Percentiles rank a stretch among this genome's conserved stretches.
Evolutionary conservation across 2,888 invertebrate genomes (phyloP).

Genomic region (Eupithecia exiguata): DNA sequence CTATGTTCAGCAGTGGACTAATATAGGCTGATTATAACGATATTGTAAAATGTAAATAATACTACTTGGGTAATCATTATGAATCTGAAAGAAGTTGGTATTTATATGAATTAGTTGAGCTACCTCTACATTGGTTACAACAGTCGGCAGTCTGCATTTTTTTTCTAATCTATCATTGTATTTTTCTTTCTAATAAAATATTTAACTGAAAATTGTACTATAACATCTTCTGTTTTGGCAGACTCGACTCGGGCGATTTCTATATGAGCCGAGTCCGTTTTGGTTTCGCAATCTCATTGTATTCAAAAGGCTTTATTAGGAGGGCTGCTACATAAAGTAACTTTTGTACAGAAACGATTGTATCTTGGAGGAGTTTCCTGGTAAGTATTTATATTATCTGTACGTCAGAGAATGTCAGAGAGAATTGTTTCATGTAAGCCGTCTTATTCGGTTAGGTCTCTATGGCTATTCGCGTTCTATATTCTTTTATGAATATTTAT

Average conservation of each 20-base stretch:
- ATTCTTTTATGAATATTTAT: not conserved
- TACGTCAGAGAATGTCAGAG: not conserved
- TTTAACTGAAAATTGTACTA: not conserved
- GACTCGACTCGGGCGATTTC: constrained; percentile 19
- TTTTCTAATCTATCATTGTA: not conserved
- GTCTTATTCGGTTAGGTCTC: not conserved
- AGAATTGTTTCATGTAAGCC: not conserved
- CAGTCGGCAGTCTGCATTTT: too few relatives aligned
- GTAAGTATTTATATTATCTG: constrained; percentile 8
- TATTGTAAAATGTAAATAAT: not conserved
- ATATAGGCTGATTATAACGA: too few relatives aligned
- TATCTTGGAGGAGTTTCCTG: constrained; percentile 6
- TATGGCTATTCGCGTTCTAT: not conserved
- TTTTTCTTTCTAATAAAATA: not conserved
- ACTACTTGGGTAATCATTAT: not conserved
- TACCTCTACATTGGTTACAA: too few relatives aligned
- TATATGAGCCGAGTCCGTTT: constrained; percentile 10
- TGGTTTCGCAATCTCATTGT: constrained; percentile 18
- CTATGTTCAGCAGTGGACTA: too few relatives aligned
- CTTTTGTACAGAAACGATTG: constrained; percentile 19
- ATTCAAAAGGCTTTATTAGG: constrained; percentile 21
- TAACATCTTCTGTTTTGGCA: constrained; percentile 16
- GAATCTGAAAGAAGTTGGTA: not conserved
- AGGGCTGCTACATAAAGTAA: constrained; percentile 10
- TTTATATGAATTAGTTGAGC: too few relatives aligned